Evolutionary conservation across 2,797 vertebrate species (phyloP), one percentile per base, ranked within the genome.

Genomic region (Hippopotamyrus pictus): DNA sequence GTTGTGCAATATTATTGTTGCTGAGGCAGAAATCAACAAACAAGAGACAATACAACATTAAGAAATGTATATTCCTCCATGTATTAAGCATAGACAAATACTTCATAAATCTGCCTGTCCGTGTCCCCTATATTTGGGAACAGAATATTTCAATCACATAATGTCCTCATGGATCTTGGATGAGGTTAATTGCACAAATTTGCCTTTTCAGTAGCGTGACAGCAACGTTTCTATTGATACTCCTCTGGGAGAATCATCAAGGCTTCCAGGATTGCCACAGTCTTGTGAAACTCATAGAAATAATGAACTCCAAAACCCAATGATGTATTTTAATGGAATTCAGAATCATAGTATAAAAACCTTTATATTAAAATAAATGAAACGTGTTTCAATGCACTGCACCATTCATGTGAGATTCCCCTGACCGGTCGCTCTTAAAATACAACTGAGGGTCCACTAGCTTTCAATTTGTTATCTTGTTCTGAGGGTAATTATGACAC

Each of bases 361-460:
- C 73, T 79, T 79, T 79, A 44, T 79, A 79, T n/a, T 86, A 86
- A 51, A 85, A 51, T 86, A 29, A 86, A 51, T 86, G 22, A 86
- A 29, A 86, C 50, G 4, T 86, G 17, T 79, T 79, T 79, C 19
- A 86, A 86, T 51, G 83, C n/a, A 53, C 29, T 83, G 33, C 14
- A 59, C 9, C 33, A 22, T 88, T 88, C 37, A 41, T 79, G 25
- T 22, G 19, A 53, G 37, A 54, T 29, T 25, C 33, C 41, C 41
- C 11, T 65, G 33, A 82, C 76, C 37, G 12, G 51, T 22, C 9
- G 48, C 29, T 82, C 5, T 89, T 59, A 53, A 44, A 83, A 54
- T 69, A 19, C 85, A 88, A n/a, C 37, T 5, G 41, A 44, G 19
- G 19, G 37, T 3, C 33, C 12, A 37, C 29, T 29, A 37, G 51